Percentiles rank a stretch among this genome's conserved stretches.
Evolutionary conservation across 92 coral and sea anemone genomes (phyloP).

Genomic region (Phenganax marumi): DNA sequence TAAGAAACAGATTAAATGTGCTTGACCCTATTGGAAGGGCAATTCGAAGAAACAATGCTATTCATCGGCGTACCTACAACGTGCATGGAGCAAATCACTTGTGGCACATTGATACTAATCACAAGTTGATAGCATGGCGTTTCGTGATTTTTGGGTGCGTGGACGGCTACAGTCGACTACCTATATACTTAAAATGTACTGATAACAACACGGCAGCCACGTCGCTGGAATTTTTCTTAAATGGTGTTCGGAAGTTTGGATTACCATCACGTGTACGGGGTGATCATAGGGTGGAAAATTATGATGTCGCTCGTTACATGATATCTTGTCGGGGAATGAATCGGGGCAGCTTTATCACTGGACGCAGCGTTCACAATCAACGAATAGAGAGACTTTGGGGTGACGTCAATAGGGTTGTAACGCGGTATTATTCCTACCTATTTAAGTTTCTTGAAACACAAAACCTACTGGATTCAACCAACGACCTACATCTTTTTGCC

Average conservation of each 20-base stretch:
- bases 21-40: slow-evolving; percentile 15
- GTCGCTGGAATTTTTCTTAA: background rate
- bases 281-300: background rate
- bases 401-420: slow-evolving; percentile 37
- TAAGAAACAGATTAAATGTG: background rate
- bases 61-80: background rate
- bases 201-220: slow-evolving; percentile 41
- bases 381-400: background rate
- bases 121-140: slow-evolving; percentile 32
- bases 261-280: slow-evolving; percentile 5
- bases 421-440: slow-evolving; percentile 37
- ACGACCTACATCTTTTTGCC: slow-evolving; percentile 39
- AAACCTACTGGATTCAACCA: slow-evolving; percentile 39
- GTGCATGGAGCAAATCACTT: slow-evolving; percentile 15
- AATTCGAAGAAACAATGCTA: slow-evolving; percentile 7
- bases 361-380: slow-evolving; percentile 15
- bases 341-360: background rate
- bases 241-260: background rate
- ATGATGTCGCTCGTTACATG: slow-evolving; percentile 11
- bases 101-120: background rate
- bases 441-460: slow-evolving; percentile 43
- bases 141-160: slow-evolving; percentile 34
- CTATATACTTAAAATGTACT: slow-evolving; percentile 36
- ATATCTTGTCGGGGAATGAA: slow-evolving; percentile 2
- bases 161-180: slow-evolving; percentile 38